Base-by-base conservation (phyloP, 2,888 invertebrate species). In the Sympetrum striolatum region DNA sequence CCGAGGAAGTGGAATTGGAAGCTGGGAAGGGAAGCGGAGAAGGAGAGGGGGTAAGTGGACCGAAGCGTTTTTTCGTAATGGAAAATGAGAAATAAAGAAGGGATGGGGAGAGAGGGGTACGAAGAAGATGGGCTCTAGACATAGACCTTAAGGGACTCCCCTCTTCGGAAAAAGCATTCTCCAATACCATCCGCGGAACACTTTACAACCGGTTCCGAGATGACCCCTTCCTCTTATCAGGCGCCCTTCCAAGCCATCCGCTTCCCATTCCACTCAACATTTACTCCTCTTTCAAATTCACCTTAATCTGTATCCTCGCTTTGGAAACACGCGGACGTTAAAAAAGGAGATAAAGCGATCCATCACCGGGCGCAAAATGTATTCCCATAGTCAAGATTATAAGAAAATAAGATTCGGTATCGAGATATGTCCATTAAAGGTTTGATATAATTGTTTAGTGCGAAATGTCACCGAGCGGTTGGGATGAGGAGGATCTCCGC, bases 181-280 rank as follows among this genome's bases (percentile, higher is more conserved):
- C 60, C 86, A 86, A 86, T 86, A 86, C 86, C 86, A 86, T 86
- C 60, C 60, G 22, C 86, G 86, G 64, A 86, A 86, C 86, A 86
- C 86, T 86, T 86, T 64, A 86, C 86, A 86, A 86, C 86, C 86
- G 86, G 86, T 86, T 86, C 60, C 58, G 37, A 86, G 86, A 86
- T 86, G 86, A 86, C 86, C 86, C 86, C 86, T n/a, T 86, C 86
- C 60, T 12, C 86, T 86, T 86, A 86, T 86, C 86, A 86, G 86
- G 39, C 86, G 64, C 64, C 86, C 86, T 60, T n/a, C 60, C 86
- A 86, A 35, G 64, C 60, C 53, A 53, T 22, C 60, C 60, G 3
- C 60, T 37, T 86, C 58, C 58, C 82, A 53, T 53, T 64, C 60
- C 60, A 31, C 58, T 37, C 60, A 37, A 31, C 80, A 37, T 37